Conservation (phyloP, 2,888 invertebrate species). For the Catonia carolina region DNA sequence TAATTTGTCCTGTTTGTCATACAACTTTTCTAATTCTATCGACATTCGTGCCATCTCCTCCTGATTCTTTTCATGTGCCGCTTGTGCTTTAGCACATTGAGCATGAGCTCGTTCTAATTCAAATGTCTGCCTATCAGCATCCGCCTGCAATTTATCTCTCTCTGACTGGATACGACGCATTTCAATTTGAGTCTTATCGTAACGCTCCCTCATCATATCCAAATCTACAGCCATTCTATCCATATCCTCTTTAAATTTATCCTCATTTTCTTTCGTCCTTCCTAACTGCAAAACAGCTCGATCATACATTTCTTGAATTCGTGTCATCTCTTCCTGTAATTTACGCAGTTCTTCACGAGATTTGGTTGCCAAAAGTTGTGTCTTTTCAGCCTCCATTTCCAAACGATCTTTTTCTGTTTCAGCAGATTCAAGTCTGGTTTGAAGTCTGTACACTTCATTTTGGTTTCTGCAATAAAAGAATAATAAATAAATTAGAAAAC, state of each 20-base stretch:
- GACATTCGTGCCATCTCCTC: constrained; percentile 83
- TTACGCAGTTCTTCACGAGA: constrained; percentile 79
- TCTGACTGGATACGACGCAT: constrained; percentile 73
- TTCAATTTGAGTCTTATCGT: constrained; percentile 83
- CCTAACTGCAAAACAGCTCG: constrained; percentile 76
- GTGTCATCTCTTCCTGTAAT: constrained; percentile 76
- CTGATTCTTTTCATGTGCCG: constrained; percentile 79
- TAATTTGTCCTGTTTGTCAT: constrained; percentile 81
- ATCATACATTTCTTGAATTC: constrained; percentile 84
- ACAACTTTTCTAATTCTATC: constrained; percentile 82
- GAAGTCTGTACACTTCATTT: constrained; percentile 80
- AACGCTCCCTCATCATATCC: constrained; percentile 80
- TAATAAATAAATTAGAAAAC: constrained; percentile 20
- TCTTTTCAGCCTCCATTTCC: constrained; percentile 79
- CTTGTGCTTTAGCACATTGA: constrained; percentile 77
- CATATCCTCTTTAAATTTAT: constrained; percentile 79
- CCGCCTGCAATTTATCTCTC: constrained; percentile 77
- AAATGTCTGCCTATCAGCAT: constrained; percentile 76
- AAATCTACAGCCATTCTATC: constrained; percentile 70
- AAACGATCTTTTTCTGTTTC: constrained; percentile 83
- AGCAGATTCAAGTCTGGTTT: constrained; percentile 78
- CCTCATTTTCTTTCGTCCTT: constrained; percentile 82
- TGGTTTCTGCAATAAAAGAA: constrained; percentile 60
- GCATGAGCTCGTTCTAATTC: constrained; percentile 81
- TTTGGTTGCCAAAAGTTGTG: constrained; percentile 69